Conservation (phyloP, 2,888 invertebrate genomes). For the Ectemnius continuus region DNA sequence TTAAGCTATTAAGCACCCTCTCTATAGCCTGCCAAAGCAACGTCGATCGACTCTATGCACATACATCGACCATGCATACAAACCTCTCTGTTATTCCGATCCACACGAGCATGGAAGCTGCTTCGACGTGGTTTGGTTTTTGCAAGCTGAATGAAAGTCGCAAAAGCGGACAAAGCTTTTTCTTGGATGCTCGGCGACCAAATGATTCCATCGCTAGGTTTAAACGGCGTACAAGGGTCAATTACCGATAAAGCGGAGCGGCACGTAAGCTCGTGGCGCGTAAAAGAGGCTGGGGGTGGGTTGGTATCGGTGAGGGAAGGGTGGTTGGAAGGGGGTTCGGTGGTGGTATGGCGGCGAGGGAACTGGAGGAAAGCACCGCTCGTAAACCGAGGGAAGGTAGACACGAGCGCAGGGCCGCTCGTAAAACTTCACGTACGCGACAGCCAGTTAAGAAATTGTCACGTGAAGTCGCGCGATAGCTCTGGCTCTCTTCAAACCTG, state of each 20-base stretch:
- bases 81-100: no score
- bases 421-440: slow-evolving; percentile 48
- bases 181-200: neutral
- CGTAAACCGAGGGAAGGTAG: slow-evolving; percentile 49
- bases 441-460: slow-evolving; percentile 60
- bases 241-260: slow-evolving; percentile 57
- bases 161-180: neutral
- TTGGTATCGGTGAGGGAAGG: neutral
- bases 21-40: neutral
- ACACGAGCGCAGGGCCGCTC: slow-evolving; percentile 22
- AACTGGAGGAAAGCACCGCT: slow-evolving; percentile 40
- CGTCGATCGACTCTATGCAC: neutral
- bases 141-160: neutral
- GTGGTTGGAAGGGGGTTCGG: slow-evolving; percentile 3
- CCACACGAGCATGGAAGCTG: no score
- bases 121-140: no score
- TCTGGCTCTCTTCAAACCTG: slow-evolving; percentile 9
- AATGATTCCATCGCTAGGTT: slow-evolving; percentile 13
- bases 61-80: neutral
- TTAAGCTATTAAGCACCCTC: slow-evolving; percentile 37
- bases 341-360: neutral
- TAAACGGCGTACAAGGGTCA: slow-evolving; percentile 50
- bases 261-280: slow-evolving; percentile 47
- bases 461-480: slow-evolving; percentile 48
- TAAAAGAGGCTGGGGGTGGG: slow-evolving; percentile 25